Percentiles rank a stretch among this genome's conserved stretches.
Conservation (phyloP, 2,888 invertebrate species). For the Cantharis nigra region DNA sequence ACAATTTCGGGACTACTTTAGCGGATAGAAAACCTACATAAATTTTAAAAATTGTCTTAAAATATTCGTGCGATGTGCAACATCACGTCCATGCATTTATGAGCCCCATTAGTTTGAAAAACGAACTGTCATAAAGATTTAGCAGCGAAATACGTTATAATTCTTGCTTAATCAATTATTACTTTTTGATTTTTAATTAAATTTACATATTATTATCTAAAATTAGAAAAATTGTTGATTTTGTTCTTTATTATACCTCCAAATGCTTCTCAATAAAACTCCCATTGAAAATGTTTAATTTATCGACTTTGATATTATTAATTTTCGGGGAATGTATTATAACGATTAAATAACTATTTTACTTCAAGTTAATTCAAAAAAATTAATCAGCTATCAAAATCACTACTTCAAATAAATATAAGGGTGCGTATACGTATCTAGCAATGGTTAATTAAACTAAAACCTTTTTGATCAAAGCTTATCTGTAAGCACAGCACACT, state of each 20-base stretch:
- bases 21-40: not conserved
- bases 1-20: not conserved
- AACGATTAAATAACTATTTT: not conserved
- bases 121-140: not conserved
- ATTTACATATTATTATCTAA: not conserved
- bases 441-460: constrained; percentile 21
- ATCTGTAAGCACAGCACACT: constrained; percentile 8
- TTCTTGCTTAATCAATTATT: not conserved
- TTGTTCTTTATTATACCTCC: not conserved
- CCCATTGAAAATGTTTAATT: not conserved
- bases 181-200: not conserved
- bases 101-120: not conserved
- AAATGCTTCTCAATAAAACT: not conserved
- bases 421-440: constrained; percentile 19
- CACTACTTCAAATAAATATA: not conserved
- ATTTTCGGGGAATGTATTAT: not conserved
- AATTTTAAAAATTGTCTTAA: not conserved
- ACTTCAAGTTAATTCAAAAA: not conserved
- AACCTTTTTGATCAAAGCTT: constrained; percentile 21
- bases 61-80: not conserved
- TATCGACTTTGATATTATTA: not conserved
- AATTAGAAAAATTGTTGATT: not conserved
- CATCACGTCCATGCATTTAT: not conserved
- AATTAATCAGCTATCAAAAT: constrained; percentile 15
- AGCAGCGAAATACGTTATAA: not conserved